Evolutionary conservation across 2,113 vertebrate species (phyloP).

Genomic region (Plecotus auritus): DNA sequence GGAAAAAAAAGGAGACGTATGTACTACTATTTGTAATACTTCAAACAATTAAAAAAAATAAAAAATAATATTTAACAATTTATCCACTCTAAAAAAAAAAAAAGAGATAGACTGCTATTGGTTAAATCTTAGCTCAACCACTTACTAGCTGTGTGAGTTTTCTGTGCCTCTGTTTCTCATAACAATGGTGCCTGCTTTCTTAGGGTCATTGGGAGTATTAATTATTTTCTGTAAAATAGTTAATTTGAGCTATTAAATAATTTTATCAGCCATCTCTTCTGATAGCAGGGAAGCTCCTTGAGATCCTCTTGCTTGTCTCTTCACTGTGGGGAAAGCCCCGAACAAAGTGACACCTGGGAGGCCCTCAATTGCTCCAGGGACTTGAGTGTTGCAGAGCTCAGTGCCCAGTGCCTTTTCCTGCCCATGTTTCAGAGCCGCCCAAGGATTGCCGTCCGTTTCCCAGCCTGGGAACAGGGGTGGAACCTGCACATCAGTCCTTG

Average conservation of each 20-base stretch:
- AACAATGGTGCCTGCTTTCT: not conserved
- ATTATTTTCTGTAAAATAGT: not conserved
- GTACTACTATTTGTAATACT: no score
- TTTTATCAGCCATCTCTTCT: not conserved
- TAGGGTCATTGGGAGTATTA: not conserved
- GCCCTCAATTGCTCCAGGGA: not conserved
- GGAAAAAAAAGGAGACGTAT: no score
- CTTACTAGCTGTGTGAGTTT: not conserved
- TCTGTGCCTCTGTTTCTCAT: not conserved
- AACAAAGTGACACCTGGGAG: not conserved
- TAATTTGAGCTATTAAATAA: not conserved
- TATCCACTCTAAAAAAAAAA: no score
- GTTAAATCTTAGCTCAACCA: not conserved
- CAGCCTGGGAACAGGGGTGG: fast-evolving
- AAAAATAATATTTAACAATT: no score
- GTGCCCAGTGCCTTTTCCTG: not conserved
- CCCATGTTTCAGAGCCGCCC: not conserved
- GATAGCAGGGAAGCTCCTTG: not conserved
- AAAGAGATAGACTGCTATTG: not conserved
- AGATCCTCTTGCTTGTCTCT: not conserved
- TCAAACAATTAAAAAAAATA: no score
- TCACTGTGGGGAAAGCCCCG: not conserved
- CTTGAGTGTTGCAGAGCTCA: fast-evolving
- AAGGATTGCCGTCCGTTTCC: fast-evolving
- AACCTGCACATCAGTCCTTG: not conserved